phyloP scores from a whole-genome alignment of 2,113 vertebrate species.

The Halichoerus grypus region DNA sequence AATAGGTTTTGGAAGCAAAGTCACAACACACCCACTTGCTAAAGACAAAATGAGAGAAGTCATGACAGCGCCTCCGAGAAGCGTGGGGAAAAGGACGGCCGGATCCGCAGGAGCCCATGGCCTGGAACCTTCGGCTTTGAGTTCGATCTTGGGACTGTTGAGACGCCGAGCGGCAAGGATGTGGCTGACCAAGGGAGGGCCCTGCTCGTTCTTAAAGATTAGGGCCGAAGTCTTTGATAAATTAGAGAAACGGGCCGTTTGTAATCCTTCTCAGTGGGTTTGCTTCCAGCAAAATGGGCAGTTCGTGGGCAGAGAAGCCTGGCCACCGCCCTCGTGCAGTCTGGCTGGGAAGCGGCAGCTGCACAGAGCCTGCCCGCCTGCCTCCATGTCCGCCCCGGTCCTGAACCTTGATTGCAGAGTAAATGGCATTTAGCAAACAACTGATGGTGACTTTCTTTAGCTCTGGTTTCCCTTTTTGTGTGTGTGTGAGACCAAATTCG shows the following conservation, averaged over 20 bases:
- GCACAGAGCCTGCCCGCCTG: not conserved
- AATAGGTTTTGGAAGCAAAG: slow-evolving; percentile 95
- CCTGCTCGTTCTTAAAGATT: not conserved
- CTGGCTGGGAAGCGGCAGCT: not conserved
- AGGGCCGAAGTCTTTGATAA: not conserved
- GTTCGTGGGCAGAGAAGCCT: not conserved
- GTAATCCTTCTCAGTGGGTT: not conserved
- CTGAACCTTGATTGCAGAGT: not conserved
- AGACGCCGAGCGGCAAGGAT: slow-evolving; percentile 93
- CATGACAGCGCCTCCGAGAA: slow-evolving; percentile 96
- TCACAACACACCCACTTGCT: slow-evolving; percentile 96
- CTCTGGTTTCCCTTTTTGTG: not conserved
- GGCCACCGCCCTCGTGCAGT: not conserved
- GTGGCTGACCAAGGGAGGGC: slow-evolving; percentile 90
- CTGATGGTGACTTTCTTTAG: not conserved
- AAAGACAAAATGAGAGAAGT: slow-evolving; percentile 97
- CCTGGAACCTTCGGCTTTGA: slow-evolving; percentile 97
- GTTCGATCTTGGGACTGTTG: slow-evolving; percentile 95
- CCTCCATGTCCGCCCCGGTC: not conserved
- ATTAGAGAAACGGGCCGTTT: not conserved
- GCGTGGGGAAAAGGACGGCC: slow-evolving; percentile 95
- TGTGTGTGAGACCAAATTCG: not conserved
- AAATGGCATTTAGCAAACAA: not conserved
- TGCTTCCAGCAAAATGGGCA: not conserved
- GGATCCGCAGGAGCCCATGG: slow-evolving; percentile 96